These are phyloP conservation scores for Stenopsyche tienmushanensis DNA, from an alignment of 1,140 invertebrate genomes.

Conservation along the genomic window DNA sequence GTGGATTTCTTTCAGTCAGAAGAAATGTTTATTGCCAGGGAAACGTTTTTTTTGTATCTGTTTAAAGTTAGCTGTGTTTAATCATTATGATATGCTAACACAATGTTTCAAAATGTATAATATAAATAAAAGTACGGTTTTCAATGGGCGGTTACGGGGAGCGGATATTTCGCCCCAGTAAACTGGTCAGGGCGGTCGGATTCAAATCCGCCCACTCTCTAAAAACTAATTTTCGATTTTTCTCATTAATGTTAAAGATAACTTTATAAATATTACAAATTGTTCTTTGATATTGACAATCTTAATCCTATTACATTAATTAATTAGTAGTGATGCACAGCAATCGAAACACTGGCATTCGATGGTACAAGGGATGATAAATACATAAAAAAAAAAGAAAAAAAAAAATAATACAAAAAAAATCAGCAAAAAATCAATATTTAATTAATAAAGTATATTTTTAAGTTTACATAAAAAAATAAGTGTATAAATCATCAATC, in stretches of 20 bases:
- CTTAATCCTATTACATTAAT: constrained; percentile 22
- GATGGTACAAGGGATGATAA: constrained; percentile 2
- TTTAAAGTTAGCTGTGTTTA: no score
- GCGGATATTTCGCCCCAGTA: constrained; percentile 24
- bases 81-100: constrained; percentile 3
- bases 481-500: constrained; percentile 24
- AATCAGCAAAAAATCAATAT: constrained; percentile 8
- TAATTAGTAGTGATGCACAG: constrained; percentile 8
- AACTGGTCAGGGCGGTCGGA: constrained; percentile 28
- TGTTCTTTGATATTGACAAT: constrained; percentile 15
- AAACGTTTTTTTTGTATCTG: constrained; percentile 21
- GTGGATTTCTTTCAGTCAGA: no score
- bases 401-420: constrained; percentile 10
- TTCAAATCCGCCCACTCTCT: constrained; percentile 22
- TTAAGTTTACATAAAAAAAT: constrained; percentile 26
- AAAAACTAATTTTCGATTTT: constrained; percentile 27
- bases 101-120: neutral
- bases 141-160: constrained; percentile 27
- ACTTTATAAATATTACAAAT: constrained; percentile 18
- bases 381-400: constrained; percentile 12
- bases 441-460: constrained; percentile 21
- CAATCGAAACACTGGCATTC: no score
- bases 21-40: no score
- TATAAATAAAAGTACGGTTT: constrained; percentile 9
- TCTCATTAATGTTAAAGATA: neutral